Conservation (phyloP, 2,888 invertebrate species). For the Trissonchulus sp. region DNA sequence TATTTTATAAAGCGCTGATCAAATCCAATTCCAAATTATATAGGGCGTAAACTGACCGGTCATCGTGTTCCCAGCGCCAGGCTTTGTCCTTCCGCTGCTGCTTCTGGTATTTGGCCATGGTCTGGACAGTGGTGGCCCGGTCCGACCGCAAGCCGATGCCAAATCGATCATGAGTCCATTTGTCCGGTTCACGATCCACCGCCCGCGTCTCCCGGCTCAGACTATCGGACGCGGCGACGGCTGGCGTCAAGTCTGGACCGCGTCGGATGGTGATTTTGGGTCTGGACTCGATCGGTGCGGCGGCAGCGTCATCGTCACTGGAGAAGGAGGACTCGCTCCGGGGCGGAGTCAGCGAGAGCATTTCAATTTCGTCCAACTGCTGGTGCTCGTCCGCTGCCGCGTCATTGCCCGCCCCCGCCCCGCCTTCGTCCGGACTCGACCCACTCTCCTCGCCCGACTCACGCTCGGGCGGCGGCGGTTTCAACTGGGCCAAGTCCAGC, state of each 20-base stretch:
- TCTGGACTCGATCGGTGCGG: not conserved
- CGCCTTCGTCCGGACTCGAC: not conserved
- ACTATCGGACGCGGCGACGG: not conserved
- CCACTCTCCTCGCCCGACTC: not conserved
- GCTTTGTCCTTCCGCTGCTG: not conserved
- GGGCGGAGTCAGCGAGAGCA: not conserved
- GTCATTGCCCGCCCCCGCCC: not conserved
- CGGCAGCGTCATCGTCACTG: not conserved
- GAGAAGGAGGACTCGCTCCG: not conserved
- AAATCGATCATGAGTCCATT: not conserved
- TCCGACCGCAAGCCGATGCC: not conserved
- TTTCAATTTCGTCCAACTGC: not conserved
- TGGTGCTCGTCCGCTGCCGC: too few relatives aligned
- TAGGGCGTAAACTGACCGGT: too few relatives aligned
- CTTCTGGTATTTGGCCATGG: not conserved
- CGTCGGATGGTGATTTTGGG: not conserved
- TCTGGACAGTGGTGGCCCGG: not conserved
- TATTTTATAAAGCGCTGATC: too few relatives aligned
- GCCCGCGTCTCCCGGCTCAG: not conserved
- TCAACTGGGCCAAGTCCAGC: too few relatives aligned
- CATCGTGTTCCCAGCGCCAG: slow-evolving; percentile 15
- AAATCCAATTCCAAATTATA: too few relatives aligned
- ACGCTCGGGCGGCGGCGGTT: too few relatives aligned
- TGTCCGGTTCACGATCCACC: not conserved
- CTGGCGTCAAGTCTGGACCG: not conserved